Evolutionary conservation across 2,113 vertebrate genomes (phyloP), one percentile per base, ranked within the genome.

Genomic region (Atrichornis clamosus): DNA sequence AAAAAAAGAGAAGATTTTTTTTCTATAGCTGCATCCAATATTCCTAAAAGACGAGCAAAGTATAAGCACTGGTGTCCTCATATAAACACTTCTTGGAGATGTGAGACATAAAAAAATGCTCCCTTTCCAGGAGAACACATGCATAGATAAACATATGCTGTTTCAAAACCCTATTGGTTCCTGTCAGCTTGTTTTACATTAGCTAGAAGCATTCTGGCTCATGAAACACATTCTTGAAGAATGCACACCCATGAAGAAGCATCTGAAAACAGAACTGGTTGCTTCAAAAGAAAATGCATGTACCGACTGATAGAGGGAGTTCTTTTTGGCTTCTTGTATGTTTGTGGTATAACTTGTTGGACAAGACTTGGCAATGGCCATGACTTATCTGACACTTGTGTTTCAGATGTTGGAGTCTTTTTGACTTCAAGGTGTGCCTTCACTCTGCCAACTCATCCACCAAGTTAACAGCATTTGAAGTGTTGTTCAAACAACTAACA

Each of bases 251-350:
- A 42, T 65, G 33, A 82, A 58, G 63, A 35, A 91, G 26, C 70
- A 93, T 41, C 75, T 87, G 63, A 89, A 93, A 93, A 55, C 63
- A 85, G 32, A 87, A 73, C 4, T 32, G 11, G 15, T 58, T 63
- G 37, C 63, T 96, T 94, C 63, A 83, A 94, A 95, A 80, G 74
- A 89, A 79, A 91, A 73, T 46, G 15, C 59, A 39, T 68, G 87
- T 53, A 64, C 63, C 9, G 37, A 83, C 59, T 46, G 30, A 83
- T 8, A 80, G 30, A 91, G 35, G 13, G 80, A 85, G 89, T 93
- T 84, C 67, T 91, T 64, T 69, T 46, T 67, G 89, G 70, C 52
- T 94, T 19, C 30, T 67, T 32, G 33, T 75, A 32, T 58, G 41
- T 79, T 69, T 92, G 62, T 76, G 41, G 65, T 59, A 69, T 49